These are phyloP conservation scores for Hypena proboscidalis DNA, from an alignment of 2,888 invertebrate genomes.

Conservation along the genomic window DNA sequence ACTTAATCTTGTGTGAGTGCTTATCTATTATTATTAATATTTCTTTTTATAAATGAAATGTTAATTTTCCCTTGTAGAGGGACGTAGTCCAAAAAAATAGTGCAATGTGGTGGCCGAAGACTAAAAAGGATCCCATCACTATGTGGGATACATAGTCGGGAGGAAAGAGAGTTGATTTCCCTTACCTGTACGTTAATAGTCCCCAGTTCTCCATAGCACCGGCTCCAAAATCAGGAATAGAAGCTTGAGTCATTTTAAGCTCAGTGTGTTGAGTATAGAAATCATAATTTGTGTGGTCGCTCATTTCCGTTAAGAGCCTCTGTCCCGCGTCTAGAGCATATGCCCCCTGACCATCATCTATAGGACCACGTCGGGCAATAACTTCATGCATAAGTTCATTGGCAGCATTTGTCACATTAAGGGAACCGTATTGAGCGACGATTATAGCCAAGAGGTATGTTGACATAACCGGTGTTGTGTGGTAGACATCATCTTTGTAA, in stretches of 20 bases:
- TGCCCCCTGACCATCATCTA: conserved; percentile 59
- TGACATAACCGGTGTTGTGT: conserved; percentile 82
- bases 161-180: too few species aligned
- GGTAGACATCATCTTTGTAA: conserved; percentile 62
- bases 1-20: too few species aligned
- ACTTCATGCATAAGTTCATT: conserved; percentile 62
- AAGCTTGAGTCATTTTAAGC: conserved; percentile 88
- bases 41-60: too few species aligned
- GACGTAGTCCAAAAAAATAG: too few species aligned
- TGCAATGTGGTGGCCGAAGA: too few species aligned
- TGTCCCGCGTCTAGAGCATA: conserved; percentile 76
- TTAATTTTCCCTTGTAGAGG: too few species aligned
- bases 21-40: too few species aligned
- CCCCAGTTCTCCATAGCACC: conserved; percentile 96
- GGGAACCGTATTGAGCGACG: conserved; percentile 85
- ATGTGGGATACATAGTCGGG: too few species aligned
- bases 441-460: conserved; percentile 90
- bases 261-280: conserved; percentile 76
- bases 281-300: conserved; percentile 81
- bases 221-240: conserved; percentile 91
- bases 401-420: conserved; percentile 16
- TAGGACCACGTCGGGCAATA: conserved; percentile 75
- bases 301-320: conserved; percentile 77
- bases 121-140: too few species aligned
- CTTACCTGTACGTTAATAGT: conserved; percentile 90